phyloP scores from a whole-genome alignment of 1,140 invertebrate species.

The Thaumatotibia leucotreta region DNA sequence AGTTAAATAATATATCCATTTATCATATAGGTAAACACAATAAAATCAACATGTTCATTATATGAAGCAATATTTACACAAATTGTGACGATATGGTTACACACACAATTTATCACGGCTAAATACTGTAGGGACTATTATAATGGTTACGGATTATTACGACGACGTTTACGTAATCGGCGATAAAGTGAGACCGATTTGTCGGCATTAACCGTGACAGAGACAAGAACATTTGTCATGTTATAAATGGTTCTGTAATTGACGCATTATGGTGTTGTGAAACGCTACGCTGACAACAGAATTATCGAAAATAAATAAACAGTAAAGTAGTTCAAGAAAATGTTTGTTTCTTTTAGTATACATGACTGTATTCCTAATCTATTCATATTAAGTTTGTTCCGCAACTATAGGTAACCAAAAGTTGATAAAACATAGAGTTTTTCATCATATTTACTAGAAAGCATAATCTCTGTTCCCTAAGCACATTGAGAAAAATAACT shows the following conservation, averaged over 20 bases:
- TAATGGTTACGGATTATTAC: neutral
- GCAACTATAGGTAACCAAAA: too few species aligned
- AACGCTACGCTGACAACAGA: neutral
- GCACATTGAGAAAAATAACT: too few species aligned
- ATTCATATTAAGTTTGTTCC: too few species aligned
- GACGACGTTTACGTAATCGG: neutral
- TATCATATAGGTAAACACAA: neutral
- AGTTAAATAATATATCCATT: too few species aligned
- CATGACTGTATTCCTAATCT: too few species aligned
- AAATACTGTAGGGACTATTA: neutral
- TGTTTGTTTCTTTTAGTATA: neutral
- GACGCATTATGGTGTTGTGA: neutral
- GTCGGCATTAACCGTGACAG: constrained; percentile 1
- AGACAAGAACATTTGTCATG: neutral
- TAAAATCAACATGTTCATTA: neutral
- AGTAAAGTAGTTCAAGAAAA: too few species aligned
- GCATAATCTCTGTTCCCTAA: too few species aligned
- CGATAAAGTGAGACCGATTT: neutral
- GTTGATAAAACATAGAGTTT: too few species aligned
- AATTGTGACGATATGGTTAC: neutral
- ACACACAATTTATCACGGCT: constrained; percentile 3
- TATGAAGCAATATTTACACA: neutral
- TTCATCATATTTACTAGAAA: too few species aligned
- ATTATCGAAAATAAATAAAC: neutral
- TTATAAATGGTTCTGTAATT: neutral